Evolutionary conservation across 2,888 invertebrate genomes (phyloP).

Genomic region (Anaspis maculata): DNA sequence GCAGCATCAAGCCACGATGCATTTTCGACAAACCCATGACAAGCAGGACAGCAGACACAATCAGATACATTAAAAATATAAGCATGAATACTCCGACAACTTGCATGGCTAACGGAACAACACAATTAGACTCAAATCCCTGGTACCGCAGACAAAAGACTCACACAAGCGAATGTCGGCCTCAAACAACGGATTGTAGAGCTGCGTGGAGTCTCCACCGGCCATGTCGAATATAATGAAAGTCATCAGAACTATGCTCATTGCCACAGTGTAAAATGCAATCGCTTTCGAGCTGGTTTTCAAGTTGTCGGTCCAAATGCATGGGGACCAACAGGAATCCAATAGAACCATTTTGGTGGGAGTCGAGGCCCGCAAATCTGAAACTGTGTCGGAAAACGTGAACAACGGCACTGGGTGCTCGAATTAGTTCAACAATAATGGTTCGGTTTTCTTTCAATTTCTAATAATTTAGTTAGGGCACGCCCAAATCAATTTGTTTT

Average conservation of each 20-base stretch:
- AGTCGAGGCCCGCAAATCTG: no score
- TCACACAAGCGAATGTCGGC: slow-evolving; percentile 69
- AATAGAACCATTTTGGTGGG: slow-evolving; percentile 67
- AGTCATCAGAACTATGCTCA: slow-evolving; percentile 67
- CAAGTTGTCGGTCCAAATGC: slow-evolving; percentile 73
- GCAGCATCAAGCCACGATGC: slow-evolving; percentile 73
- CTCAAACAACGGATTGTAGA: slow-evolving; percentile 85
- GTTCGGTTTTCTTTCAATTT: no score
- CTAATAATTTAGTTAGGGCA: no score
- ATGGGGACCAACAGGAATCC: slow-evolving; percentile 81
- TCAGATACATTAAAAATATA: slow-evolving; percentile 48
- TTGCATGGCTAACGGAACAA: slow-evolving; percentile 56
- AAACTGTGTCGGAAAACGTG: no score
- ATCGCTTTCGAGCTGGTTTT: slow-evolving; percentile 70
- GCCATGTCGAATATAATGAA: slow-evolving; percentile 65
- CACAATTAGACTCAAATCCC: slow-evolving; percentile 4
- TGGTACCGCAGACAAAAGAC: slow-evolving; percentile 30
- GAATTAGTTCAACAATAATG: no score
- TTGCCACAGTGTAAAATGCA: slow-evolving; percentile 68
- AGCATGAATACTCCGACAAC: slow-evolving; percentile 59
- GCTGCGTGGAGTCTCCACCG: slow-evolving; percentile 84
- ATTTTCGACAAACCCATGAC: slow-evolving; percentile 56
- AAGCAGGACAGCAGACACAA: slow-evolving; percentile 52
- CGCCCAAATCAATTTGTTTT: no score
- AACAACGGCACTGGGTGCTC: no score